Evolutionary conservation across 2,797 vertebrate species (phyloP).

Genomic region (Poeciliopsis presidionis): DNA sequence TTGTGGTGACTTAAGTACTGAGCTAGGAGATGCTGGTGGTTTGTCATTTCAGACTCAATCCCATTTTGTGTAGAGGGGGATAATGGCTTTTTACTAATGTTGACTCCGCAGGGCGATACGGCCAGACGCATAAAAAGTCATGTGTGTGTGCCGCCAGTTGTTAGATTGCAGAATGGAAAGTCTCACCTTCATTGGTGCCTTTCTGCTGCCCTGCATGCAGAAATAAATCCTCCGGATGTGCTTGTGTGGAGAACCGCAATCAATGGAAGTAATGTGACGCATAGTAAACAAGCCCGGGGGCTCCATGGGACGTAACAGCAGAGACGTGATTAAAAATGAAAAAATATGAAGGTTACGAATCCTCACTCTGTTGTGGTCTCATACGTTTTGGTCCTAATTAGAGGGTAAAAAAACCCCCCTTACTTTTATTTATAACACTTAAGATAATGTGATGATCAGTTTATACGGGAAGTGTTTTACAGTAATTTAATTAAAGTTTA

Average conservation of each 20-base stretch:
- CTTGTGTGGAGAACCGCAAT: constrained; percentile 53
- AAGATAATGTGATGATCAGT: background rate
- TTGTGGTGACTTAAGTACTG: constrained; percentile 18
- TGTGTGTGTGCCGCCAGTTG: constrained; percentile 9
- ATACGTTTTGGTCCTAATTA: background rate
- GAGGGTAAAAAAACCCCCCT: background rate
- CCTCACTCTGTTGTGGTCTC: background rate
- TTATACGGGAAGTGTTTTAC: background rate
- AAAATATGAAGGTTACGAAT: constrained; percentile 11
- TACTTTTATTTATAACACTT: background rate
- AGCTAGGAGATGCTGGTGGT: constrained; percentile 23
- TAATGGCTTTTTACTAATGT: constrained; percentile 11
- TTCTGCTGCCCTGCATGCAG: constrained; percentile 28
- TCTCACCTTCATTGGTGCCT: constrained; percentile 36
- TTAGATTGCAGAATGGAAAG: constrained; percentile 31
- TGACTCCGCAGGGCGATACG: background rate
- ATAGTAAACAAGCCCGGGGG: constrained; percentile 64
- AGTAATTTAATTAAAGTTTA: background rate
- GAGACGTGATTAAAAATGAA: constrained; percentile 23
- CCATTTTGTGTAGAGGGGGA: constrained; percentile 2
- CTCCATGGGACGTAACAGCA: constrained; percentile 36
- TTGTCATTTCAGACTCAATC: constrained; percentile 30
- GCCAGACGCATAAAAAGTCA: constrained; percentile 14
- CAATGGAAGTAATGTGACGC: constrained; percentile 79
- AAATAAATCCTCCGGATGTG: constrained; percentile 65